Evolutionary conservation across 1,140 invertebrate species (phyloP).

Genomic region (Pogonomyrmex barbatus): DNA sequence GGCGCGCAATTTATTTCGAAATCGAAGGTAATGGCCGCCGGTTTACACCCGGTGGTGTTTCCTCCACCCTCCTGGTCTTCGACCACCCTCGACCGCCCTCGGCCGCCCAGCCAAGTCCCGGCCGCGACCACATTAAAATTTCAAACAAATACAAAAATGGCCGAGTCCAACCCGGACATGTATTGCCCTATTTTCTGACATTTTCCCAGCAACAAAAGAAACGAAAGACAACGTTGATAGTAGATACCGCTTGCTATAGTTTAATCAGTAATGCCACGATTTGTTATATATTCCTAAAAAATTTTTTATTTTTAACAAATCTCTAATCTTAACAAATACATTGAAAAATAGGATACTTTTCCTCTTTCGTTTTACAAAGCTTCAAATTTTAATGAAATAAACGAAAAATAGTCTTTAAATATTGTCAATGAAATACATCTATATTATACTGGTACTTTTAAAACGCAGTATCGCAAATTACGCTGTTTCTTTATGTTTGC

Average conservation of each 20-base stretch:
- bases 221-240: not conserved
- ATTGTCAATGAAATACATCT: not conserved
- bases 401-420: not conserved
- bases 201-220: slow-evolving; percentile 41
- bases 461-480: slow-evolving; percentile 12
- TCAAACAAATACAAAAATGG: slow-evolving; percentile 81
- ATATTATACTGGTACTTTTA: not conserved
- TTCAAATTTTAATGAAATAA: not conserved
- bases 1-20: slow-evolving; percentile 85
- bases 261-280: not conserved
- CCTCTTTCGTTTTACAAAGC: not conserved
- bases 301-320: not conserved
- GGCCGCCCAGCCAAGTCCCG: slow-evolving; percentile 48
- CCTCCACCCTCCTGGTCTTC: slow-evolving; percentile 37
- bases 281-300: not conserved
- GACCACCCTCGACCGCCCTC: not conserved
- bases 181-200: slow-evolving; percentile 75
- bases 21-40: slow-evolving; percentile 85
- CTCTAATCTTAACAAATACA: not conserved
- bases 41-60: slow-evolving; percentile 78
- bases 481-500: slow-evolving; percentile 4
- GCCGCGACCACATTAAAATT: slow-evolving; percentile 82
- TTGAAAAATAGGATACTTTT: not conserved
- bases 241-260: not conserved
- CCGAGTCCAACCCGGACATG: slow-evolving; percentile 73